Conservation (phyloP, 2,888 invertebrate species). For the Diachrysia chrysitis region DNA sequence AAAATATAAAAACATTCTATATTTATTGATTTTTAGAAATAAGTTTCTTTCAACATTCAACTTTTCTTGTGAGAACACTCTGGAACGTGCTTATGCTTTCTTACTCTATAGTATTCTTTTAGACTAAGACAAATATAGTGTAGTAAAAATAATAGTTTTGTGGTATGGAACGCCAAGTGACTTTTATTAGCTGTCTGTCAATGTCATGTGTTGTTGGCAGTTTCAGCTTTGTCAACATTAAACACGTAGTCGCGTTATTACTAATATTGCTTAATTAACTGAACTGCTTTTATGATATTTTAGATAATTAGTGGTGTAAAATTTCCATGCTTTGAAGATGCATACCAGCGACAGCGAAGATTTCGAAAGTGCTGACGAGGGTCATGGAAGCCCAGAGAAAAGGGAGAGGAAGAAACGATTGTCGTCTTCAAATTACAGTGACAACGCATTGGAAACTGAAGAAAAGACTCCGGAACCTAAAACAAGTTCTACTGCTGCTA, state of each 20-base stretch:
- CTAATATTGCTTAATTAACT: conserved; percentile 14
- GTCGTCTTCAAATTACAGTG: conserved; percentile 83
- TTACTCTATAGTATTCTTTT: background rate
- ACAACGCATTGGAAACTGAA: conserved; percentile 74
- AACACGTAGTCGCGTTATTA: conserved; percentile 39
- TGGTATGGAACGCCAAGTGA: conserved; percentile 34
- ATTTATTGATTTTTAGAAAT: no score
- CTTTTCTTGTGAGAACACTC: background rate
- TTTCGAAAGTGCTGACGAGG: conserved; percentile 94
- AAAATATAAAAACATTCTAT: no score
- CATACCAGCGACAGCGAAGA: conserved; percentile 93
- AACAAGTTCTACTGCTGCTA: conserved; percentile 30
- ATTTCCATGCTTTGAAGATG: conserved; percentile 77
- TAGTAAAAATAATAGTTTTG: background rate
- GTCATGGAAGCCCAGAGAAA: conserved; percentile 77
- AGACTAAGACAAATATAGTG: conserved; percentile 8
- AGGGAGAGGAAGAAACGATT: conserved; percentile 78
- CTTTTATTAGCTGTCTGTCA: conserved; percentile 25
- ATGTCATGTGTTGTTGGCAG: conserved; percentile 54
- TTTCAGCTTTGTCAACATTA: conserved; percentile 54
- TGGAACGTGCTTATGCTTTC: background rate
- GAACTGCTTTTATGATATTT: background rate
- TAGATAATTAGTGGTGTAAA: conserved; percentile 5
- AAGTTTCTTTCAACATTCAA: background rate
- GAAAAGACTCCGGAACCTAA: conserved; percentile 59